A percentile compares a stretch with the other conserved stretches of the same genome.
These are phyloP conservation scores for Anguilla pacifica DNA, from an alignment of 2,797 vertebrate species.

Conservation along the genomic window DNA sequence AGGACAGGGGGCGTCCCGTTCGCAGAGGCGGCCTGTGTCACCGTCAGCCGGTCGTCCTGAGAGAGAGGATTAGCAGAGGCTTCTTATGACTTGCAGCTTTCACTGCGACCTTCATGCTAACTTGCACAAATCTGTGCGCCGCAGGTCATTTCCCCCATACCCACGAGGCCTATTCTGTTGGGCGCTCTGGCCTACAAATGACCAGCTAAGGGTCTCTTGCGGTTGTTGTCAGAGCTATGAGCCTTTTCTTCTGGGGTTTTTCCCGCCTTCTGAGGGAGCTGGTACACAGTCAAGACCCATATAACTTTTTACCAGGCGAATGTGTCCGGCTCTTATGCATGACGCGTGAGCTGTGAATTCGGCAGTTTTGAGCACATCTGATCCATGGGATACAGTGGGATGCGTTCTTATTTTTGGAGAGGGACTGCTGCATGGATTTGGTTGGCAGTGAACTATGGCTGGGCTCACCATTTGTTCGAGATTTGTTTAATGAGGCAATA, in stretches of 20 bases:
- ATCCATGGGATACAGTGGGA: not conserved
- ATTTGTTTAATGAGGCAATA: not conserved
- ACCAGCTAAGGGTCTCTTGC: not conserved
- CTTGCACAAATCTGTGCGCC: not conserved
- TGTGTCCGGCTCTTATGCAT: not conserved
- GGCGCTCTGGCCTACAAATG: not conserved
- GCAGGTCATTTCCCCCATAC: not conserved
- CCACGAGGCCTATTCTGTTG: not conserved
- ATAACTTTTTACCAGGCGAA: not conserved
- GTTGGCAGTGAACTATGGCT: not conserved
- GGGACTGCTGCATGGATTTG: not conserved
- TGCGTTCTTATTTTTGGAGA: not conserved
- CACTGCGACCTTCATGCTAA: not conserved
- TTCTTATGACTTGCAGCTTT: not conserved
- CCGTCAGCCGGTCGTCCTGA: constrained; percentile 91
- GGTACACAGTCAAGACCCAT: not conserved
- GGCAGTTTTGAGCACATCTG: not conserved
- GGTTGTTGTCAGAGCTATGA: not conserved
- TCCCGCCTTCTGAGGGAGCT: not conserved
- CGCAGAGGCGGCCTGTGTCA: constrained; percentile 83
- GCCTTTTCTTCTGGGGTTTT: not conserved
- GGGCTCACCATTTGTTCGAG: not conserved
- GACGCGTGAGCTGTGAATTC: not conserved
- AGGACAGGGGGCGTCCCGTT: constrained; percentile 81
- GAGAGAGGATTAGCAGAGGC: not conserved